A percentile compares a stretch with the other conserved stretches of the same genome.
Evolutionary conservation across 2,113 vertebrate genomes (phyloP).

Genomic region (Plestiodon gilberti): DNA sequence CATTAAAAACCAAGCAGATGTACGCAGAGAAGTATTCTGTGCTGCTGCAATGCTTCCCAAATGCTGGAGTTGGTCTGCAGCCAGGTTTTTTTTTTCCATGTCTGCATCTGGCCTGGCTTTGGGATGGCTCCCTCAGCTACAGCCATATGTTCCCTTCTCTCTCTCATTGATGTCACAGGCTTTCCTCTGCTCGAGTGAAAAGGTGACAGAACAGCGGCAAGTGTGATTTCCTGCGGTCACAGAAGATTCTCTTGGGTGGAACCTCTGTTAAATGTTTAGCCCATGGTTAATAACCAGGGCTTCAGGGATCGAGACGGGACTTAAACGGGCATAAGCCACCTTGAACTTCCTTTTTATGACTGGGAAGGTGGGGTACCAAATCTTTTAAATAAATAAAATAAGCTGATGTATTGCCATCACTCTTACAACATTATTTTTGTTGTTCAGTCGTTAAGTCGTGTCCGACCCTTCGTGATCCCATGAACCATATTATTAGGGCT

Average conservation of each 20-base stretch:
- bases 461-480: no score
- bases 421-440: no score
- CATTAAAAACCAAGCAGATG: constrained; percentile 3
- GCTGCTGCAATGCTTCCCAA: constrained; percentile 27
- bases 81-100: constrained; percentile 2
- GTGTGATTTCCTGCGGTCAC: background rate
- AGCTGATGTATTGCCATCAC: no score
- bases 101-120: constrained; percentile 34
- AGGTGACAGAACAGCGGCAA: background rate
- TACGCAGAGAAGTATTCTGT: background rate
- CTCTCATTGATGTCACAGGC: constrained; percentile 26
- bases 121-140: constrained; percentile 31
- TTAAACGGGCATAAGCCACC: background rate
- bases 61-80: constrained; percentile 27
- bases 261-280: background rate
- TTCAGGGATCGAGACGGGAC: background rate
- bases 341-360: no score
- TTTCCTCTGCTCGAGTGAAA: background rate
- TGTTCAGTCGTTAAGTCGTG: no score
- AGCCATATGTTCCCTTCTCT: constrained; percentile 35
- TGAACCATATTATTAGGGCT: no score
- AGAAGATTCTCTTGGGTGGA: background rate
- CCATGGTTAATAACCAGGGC: background rate
- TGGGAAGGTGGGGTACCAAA: no score
- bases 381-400: no score